Evolutionary conservation across 2,888 invertebrate species (phyloP).

Genomic region (Archips xylosteana): DNA sequence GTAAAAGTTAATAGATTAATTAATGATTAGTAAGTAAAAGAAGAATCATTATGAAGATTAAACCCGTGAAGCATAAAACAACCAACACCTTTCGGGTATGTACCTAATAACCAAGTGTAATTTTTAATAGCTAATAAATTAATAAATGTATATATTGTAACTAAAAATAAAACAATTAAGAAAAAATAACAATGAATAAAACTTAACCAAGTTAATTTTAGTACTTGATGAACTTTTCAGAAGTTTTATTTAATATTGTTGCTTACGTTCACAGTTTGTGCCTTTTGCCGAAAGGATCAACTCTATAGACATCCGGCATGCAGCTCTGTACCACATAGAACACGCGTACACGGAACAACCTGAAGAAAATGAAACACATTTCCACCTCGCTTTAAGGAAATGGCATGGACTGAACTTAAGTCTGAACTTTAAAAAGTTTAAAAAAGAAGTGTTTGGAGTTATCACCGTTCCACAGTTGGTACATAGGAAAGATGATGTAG

Average conservation of each 20-base stretch:
- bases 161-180: too few relatives aligned
- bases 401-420: conserved; percentile 96
- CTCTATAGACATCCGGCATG: conserved; percentile 91
- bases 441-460: conserved; percentile 90
- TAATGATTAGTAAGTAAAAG: conserved; percentile 24
- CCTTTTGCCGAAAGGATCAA: conserved; percentile 95
- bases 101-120: conserved; percentile 41
- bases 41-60: conserved; percentile 87
- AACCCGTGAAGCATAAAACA: conserved; percentile 90
- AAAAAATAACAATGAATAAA: too few relatives aligned
- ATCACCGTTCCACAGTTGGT: conserved; percentile 94
- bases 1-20: conserved; percentile 31
- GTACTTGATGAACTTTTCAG: background rate
- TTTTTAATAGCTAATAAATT: too few relatives aligned
- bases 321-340: conserved; percentile 93
- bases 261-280: conserved; percentile 88
- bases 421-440: conserved; percentile 91
- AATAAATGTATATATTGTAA: too few relatives aligned
- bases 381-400: conserved; percentile 93
- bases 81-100: conserved; percentile 92
- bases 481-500: conserved; percentile 91
- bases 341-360: conserved; percentile 90
- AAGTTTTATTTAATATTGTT: conserved; percentile 31
- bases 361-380: conserved; percentile 91
- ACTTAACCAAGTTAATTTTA: conserved; percentile 37